These are phyloP conservation scores for Pseudopodoces humilis DNA, from an alignment of 2,113 vertebrate genomes.

Conservation along the genomic window DNA sequence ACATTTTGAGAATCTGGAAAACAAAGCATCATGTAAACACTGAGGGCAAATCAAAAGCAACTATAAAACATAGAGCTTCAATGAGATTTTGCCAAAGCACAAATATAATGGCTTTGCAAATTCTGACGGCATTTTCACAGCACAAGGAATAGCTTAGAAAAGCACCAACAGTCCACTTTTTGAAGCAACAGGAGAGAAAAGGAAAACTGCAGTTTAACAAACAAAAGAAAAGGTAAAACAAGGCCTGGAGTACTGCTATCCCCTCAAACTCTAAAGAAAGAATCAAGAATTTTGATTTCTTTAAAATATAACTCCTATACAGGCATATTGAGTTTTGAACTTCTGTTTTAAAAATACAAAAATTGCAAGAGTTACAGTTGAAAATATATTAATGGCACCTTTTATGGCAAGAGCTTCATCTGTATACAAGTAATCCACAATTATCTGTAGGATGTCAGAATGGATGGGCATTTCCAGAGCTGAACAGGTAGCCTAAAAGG, in stretches of 20 bases:
- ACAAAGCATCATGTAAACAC: not conserved
- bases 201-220: not conserved
- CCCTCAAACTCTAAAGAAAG: not conserved
- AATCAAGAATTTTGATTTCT: not conserved
- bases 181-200: not conserved
- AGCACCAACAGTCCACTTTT: not conserved
- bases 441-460: constrained; percentile 88
- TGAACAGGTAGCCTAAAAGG: constrained; percentile 84
- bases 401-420: constrained; percentile 88
- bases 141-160: not conserved
- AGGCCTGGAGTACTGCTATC: not conserved
- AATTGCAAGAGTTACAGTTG: not conserved
- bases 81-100: not conserved
- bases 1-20: constrained; percentile 87
- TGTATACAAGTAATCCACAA: constrained; percentile 94
- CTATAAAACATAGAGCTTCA: not conserved
- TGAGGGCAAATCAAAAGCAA: not conserved
- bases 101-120: not conserved
- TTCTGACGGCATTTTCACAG: not conserved
- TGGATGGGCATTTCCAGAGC: constrained; percentile 90
- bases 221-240: not conserved
- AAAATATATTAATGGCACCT: constrained; percentile 75
- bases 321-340: not conserved
- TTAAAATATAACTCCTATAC: not conserved
- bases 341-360: not conserved